These are phyloP conservation scores for Trichacis sp. DNA, from an alignment of 2,888 invertebrate genomes.

Conservation along the genomic window DNA sequence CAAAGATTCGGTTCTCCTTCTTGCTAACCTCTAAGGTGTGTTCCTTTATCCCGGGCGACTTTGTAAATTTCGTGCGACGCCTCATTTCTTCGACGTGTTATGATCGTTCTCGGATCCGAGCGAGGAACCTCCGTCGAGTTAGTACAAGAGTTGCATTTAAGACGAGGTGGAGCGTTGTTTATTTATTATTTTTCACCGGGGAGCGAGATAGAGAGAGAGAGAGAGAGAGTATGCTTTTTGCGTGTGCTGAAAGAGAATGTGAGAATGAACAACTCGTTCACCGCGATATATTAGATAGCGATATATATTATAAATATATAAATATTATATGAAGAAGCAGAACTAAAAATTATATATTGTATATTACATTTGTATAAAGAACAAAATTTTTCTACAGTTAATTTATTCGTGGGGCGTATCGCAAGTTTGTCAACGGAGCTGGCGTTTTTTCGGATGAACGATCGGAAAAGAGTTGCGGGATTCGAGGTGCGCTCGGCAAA, in stretches of 20 bases:
- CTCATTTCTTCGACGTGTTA: too few relatives aligned
- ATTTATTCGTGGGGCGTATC: conserved; percentile 67
- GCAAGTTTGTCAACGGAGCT: conserved; percentile 51
- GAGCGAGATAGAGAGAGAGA: conserved; percentile 30
- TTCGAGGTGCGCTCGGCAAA: conserved; percentile 39
- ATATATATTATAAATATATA: conserved; percentile 65
- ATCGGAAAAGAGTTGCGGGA: conserved; percentile 26
- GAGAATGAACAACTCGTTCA: conserved; percentile 49
- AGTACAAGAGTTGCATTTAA: conserved; percentile 69
- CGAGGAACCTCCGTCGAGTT: conserved; percentile 54
- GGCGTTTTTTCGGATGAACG: neutral
- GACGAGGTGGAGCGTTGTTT: conserved; percentile 48
- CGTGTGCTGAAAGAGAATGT: conserved; percentile 9
- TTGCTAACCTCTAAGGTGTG: too few relatives aligned
- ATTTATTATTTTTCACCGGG: conserved; percentile 56
- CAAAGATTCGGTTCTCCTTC: too few relatives aligned
- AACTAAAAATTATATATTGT: conserved; percentile 64
- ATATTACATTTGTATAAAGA: conserved; percentile 69
- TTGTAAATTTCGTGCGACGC: neutral
- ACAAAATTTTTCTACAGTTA: conserved; percentile 66
- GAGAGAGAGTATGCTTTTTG: conserved; percentile 18
- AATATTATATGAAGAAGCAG: conserved; percentile 53
- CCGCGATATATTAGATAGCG: conserved; percentile 63
- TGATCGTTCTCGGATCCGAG: neutral
- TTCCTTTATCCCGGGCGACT: neutral